These are phyloP conservation scores for Geodia barretti DNA, from an alignment of 37 sponge, comb jelly and placozoan species.

Conservation along the genomic window DNA sequence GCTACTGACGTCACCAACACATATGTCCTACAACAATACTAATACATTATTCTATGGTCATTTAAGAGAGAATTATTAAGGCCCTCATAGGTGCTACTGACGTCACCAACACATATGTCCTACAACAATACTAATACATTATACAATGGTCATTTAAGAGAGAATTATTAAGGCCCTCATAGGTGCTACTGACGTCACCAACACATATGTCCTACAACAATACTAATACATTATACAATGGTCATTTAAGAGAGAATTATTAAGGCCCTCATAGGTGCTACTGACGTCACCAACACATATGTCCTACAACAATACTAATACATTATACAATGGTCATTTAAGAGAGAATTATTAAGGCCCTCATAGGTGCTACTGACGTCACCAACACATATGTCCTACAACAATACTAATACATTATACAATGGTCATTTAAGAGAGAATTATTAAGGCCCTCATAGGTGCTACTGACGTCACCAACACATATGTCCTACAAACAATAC, in stretches of 20 bases:
- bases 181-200: conserved; percentile 80
- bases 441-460: no score
- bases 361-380: no score
- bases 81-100: conserved; percentile 74
- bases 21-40: conserved; percentile 67
- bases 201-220: conserved; percentile 71
- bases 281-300: conserved; percentile 84
- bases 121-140: not conserved
- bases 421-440: no score
- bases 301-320: conserved; percentile 53
- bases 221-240: not conserved
- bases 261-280: conserved; percentile 72
- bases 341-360: no score
- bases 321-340: not conserved
- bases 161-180: conserved; percentile 77
- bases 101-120: conserved; percentile 86
- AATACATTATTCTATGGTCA: not conserved
- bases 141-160: not conserved
- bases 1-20: conserved; percentile 79
- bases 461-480: no score
- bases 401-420: no score
- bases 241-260: no score
- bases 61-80: no score
- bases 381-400: no score
- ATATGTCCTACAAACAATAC: no score